phyloP scores from a whole-genome alignment of 2,797 vertebrate genomes.

The Neosalanx taihuensis region DNA sequence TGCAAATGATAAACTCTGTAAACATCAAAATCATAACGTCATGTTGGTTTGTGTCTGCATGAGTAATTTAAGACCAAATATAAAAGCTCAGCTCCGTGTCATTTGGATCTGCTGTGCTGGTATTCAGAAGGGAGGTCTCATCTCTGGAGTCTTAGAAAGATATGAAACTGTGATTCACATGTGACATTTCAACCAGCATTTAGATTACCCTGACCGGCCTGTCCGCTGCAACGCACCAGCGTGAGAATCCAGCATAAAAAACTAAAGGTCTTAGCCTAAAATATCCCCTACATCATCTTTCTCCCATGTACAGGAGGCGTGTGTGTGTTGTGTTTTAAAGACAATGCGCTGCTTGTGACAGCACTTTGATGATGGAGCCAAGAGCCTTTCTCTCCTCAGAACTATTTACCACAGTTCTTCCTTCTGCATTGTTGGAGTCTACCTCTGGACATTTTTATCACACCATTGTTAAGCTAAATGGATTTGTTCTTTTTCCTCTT shows the following conservation, averaged over 20 bases:
- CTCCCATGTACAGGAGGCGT: constrained; percentile 56
- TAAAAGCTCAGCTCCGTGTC: background rate
- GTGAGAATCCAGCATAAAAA: constrained; percentile 23
- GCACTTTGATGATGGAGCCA: constrained; percentile 74
- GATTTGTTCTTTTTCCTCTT: constrained; percentile 62
- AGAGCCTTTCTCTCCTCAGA: constrained; percentile 65
- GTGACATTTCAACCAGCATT: constrained; percentile 7
- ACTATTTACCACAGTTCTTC: constrained; percentile 73
- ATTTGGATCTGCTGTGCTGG: background rate
- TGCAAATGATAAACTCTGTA: too few species aligned
- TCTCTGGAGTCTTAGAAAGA: background rate
- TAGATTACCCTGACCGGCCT: background rate
- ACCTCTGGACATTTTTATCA: constrained; percentile 75
- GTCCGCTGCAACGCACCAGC: constrained; percentile 13
- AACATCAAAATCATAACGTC: too few species aligned
- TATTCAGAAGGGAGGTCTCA: constrained; percentile 3
- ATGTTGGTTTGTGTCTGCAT: background rate
- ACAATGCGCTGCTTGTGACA: constrained; percentile 67
- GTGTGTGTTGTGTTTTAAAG: constrained; percentile 53
- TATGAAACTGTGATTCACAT: constrained; percentile 1
- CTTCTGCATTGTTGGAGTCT: constrained; percentile 76
- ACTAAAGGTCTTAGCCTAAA: constrained; percentile 60
- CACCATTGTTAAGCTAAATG: constrained; percentile 74
- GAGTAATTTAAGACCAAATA: background rate
- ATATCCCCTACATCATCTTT: constrained; percentile 63